phyloP scores from a whole-genome alignment of 2,888 invertebrate genomes.

The Eupithecia dodoneata region DNA sequence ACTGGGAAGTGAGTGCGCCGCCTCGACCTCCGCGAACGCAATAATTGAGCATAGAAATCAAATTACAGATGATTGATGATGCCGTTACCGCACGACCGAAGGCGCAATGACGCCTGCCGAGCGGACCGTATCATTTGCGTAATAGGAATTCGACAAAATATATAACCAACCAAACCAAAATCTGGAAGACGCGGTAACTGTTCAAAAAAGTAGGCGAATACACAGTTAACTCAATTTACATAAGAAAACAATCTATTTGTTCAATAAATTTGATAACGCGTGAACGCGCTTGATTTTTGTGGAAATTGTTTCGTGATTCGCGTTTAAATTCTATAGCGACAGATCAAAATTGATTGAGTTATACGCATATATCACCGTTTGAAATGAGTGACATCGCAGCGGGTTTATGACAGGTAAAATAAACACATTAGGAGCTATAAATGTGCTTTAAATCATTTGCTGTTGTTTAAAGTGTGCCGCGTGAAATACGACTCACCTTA shows the following conservation, averaged over 20 bases:
- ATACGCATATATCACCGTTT: constrained; percentile 1
- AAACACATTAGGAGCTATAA: constrained; percentile 71
- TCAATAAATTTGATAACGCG: constrained; percentile 25
- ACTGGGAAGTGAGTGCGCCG: constrained; percentile 69
- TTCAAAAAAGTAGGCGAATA: constrained; percentile 32
- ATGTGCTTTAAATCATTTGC: constrained; percentile 60
- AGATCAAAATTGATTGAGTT: background rate
- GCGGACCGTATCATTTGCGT: constrained; percentile 78
- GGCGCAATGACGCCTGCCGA: constrained; percentile 76
- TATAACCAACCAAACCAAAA: constrained; percentile 46
- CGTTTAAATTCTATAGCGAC: background rate
- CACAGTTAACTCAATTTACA: constrained; percentile 42
- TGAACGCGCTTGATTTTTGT: constrained; percentile 20
- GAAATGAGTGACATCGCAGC: constrained; percentile 32
- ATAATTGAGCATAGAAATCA: constrained; percentile 85
- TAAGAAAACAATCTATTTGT: constrained; percentile 35
- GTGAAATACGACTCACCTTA: constrained; percentile 53
- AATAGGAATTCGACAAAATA: constrained; percentile 74
- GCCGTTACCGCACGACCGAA: constrained; percentile 81
- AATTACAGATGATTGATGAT: constrained; percentile 84
- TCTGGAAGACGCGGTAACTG: constrained; percentile 36
- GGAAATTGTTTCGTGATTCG: constrained; percentile 25
- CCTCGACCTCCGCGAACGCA: constrained; percentile 80
- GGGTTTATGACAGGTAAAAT: constrained; percentile 66
- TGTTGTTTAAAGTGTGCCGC: constrained; percentile 60